These are phyloP conservation scores for Amphipoea lucens DNA, from an alignment of 2,888 invertebrate genomes.

Conservation along the genomic window DNA sequence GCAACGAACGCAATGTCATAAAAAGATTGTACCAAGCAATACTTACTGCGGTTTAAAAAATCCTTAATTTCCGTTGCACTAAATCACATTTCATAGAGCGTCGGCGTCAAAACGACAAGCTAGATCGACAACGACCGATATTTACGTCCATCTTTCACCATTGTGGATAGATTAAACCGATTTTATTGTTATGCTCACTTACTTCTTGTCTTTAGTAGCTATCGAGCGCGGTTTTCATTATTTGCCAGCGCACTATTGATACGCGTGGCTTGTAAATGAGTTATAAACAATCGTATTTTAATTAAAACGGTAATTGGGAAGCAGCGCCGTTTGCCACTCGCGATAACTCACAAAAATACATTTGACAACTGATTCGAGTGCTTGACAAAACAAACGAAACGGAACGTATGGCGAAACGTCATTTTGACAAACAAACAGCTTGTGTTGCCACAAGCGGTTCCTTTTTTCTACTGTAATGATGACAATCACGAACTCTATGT, in stretches of 20 bases:
- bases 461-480: conserved; percentile 2
- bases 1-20: conserved; percentile 25
- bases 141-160: conserved; percentile 84
- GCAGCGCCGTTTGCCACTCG: conserved; percentile 54
- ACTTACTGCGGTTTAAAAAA: conserved; percentile 78
- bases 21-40: conserved; percentile 46
- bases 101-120: conserved; percentile 75
- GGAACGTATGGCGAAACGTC: conserved; percentile 55
- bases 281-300: conserved; percentile 59
- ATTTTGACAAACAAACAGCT: conserved; percentile 42
- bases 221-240: conserved; percentile 46
- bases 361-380: conserved; percentile 71
- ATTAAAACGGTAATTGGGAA: conserved; percentile 54
- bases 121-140: conserved; percentile 78
- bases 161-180: conserved; percentile 66
- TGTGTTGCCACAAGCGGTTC: conserved; percentile 4
- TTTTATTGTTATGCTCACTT: conserved; percentile 51
- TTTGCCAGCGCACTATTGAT: conserved; percentile 43
- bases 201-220: conserved; percentile 31
- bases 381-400: conserved; percentile 61
- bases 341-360: conserved; percentile 64
- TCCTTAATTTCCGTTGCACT: conserved; percentile 76
- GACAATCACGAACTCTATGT: too few species aligned
- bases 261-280: conserved; percentile 41
- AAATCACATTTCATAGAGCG: conserved; percentile 84